Conservation (phyloP, 2,888 invertebrate genomes). For the Lepidocyrtoides sp. region DNA sequence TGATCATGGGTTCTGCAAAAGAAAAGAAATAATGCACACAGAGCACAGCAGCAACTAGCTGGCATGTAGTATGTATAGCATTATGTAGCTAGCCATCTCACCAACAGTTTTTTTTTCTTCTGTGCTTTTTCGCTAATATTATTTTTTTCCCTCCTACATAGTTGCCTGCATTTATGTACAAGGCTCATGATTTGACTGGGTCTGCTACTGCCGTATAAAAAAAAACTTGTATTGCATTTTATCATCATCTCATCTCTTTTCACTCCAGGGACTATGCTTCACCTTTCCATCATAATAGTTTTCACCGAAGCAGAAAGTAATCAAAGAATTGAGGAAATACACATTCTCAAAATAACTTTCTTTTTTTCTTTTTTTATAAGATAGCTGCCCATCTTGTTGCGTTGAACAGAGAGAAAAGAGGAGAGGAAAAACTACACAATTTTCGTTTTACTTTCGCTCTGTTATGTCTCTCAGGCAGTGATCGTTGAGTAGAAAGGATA, state of each 20-base stretch:
- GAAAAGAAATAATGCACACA: conserved; percentile 64
- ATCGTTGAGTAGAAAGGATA: conserved; percentile 29
- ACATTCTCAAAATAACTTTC: conserved; percentile 65
- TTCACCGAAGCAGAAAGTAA: conserved; percentile 75
- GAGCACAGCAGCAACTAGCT: not conserved
- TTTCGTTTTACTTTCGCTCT: conserved; percentile 38
- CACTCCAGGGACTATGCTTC: conserved; percentile 74
- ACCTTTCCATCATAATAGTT: conserved; percentile 78
- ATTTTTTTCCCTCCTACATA: conserved; percentile 20
- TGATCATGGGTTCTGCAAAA: conserved; percentile 32
- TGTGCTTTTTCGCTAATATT: conserved; percentile 1
- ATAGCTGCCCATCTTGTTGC: conserved; percentile 11
- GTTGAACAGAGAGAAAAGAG: not conserved
- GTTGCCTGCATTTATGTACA: conserved; percentile 22
- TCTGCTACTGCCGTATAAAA: not conserved
- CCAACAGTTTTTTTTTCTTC: conserved; percentile 35
- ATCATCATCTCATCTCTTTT: conserved; percentile 73
- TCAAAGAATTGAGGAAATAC: conserved; percentile 73
- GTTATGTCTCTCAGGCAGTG: conserved; percentile 12
- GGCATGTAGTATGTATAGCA: too few relatives aligned
- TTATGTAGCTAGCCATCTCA: too few relatives aligned
- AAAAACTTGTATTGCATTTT: conserved; percentile 47
- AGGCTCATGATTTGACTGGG: not conserved
- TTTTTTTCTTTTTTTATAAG: conserved; percentile 10
- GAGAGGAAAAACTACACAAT: conserved; percentile 4